Percentiles rank a stretch among this genome's conserved stretches.
These are phyloP conservation scores for Aix galericulata DNA, from an alignment of 2,113 vertebrate genomes.

Conservation along the genomic window DNA sequence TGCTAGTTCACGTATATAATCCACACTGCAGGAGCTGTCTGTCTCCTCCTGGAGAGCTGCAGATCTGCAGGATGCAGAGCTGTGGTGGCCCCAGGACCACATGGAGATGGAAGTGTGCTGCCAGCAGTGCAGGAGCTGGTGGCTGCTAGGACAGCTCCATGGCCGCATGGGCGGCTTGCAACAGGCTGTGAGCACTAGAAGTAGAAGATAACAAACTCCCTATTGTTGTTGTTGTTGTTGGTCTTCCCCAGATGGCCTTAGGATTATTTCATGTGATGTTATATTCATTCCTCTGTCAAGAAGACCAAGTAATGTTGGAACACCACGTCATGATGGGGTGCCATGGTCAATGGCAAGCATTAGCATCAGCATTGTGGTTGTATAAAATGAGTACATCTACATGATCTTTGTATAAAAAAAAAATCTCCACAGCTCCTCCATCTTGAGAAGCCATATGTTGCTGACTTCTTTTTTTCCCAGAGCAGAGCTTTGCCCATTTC, in stretches of 20 bases:
- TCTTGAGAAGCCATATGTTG: not conserved
- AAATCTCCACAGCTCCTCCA: not conserved
- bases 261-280: not conserved
- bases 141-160: not conserved
- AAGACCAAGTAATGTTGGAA: not conserved
- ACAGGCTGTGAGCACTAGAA: accelerated
- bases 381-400: not conserved
- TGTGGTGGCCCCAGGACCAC: not conserved
- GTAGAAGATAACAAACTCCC: not conserved
- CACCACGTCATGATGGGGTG: not conserved
- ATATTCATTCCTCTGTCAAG: not conserved
- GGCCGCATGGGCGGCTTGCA: not conserved
- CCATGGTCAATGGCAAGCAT: not conserved
- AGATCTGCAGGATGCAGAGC: not conserved
- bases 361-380: not conserved
- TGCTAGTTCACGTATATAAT: not conserved
- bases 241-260: not conserved
- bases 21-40: not conserved
- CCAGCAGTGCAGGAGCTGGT: accelerated
- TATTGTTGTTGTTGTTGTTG: not conserved
- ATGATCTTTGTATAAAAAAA: not conserved
- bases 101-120: accelerated
- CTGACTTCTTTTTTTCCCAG: not conserved
- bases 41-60: not conserved
- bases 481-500: not conserved